Percentiles rank a stretch among this genome's conserved stretches.
Evolutionary conservation across 1,140 invertebrate species (phyloP).

Genomic region (Teleogryllus occipitalis): DNA sequence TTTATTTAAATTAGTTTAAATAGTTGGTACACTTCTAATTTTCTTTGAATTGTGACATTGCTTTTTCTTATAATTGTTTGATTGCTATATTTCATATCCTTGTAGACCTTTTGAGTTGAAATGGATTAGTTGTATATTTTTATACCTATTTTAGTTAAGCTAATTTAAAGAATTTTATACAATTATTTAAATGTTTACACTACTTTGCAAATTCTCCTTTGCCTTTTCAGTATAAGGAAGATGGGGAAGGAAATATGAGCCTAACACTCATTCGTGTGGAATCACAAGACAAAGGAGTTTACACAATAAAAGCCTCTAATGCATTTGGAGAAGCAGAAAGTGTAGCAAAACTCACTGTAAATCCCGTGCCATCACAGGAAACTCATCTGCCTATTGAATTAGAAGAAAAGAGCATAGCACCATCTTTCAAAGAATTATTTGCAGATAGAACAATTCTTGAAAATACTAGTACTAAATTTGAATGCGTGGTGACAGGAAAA

Average conservation of each 20-base stretch:
- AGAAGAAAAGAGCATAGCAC: constrained; percentile 48
- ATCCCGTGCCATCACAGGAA: constrained; percentile 35
- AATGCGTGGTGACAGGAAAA: constrained; percentile 59
- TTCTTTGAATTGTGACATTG: too few relatives aligned
- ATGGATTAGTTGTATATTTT: too few relatives aligned
- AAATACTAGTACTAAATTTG: constrained; percentile 56
- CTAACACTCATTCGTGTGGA: constrained; percentile 48
- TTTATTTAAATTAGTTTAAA: too few relatives aligned
- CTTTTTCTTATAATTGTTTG: too few relatives aligned
- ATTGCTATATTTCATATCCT: too few relatives aligned
- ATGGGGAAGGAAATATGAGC: constrained; percentile 45
- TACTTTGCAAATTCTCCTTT: background rate
- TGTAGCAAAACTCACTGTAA: constrained; percentile 67
- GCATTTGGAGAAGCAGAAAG: constrained; percentile 67
- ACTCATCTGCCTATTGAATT: constrained; percentile 37
- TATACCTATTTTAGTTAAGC: too few relatives aligned
- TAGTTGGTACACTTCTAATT: too few relatives aligned
- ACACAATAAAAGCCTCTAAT: constrained; percentile 66
- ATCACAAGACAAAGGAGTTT: constrained; percentile 62
- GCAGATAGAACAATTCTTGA: constrained; percentile 42
- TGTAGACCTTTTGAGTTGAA: too few relatives aligned
- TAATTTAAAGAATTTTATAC: too few relatives aligned
- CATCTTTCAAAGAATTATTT: constrained; percentile 57
- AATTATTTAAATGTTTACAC: background rate
- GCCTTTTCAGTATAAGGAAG: constrained; percentile 35